A percentile compares a stretch with the other conserved stretches of the same genome.
phyloP scores from a whole-genome alignment of 2,797 vertebrate genomes.

The Glossophaga mutica region DNA sequence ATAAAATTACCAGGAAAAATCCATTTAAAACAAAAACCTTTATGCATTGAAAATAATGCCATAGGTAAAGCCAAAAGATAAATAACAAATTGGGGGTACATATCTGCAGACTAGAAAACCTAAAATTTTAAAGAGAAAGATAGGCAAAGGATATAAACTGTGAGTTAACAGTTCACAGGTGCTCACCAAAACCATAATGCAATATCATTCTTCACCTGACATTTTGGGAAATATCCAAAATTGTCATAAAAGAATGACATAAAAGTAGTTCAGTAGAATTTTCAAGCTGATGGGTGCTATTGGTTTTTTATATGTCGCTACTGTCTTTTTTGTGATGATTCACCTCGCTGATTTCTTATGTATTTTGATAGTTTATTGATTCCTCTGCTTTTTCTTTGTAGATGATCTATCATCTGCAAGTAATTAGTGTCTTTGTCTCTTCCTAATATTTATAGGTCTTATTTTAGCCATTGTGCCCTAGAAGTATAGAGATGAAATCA shows the following conservation, averaged over 20 bases:
- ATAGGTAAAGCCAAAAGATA: neutral
- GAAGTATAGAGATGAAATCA: neutral
- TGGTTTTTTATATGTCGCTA: neutral
- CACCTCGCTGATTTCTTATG: neutral
- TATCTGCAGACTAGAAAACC: neutral
- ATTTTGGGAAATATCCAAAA: neutral
- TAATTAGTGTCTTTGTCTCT: neutral
- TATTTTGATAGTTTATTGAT: neutral
- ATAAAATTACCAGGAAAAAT: neutral
- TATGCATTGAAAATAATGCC: neutral
- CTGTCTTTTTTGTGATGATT: neutral
- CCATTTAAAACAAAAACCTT: neutral
- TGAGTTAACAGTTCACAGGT: neutral
- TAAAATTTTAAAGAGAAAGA: conserved; percentile 5
- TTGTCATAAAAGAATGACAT: neutral
- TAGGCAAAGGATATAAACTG: neutral
- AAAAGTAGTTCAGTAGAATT: neutral
- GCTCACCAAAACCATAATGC: neutral
- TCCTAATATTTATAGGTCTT: neutral
- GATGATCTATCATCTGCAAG: neutral
- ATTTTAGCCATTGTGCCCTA: neutral
- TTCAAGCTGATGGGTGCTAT: neutral
- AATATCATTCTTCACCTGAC: neutral
- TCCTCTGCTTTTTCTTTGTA: neutral
- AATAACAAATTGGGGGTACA: neutral